Conservation (phyloP, 2,113 vertebrate genomes). For the Cryptomyrus ogoouensis region DNA sequence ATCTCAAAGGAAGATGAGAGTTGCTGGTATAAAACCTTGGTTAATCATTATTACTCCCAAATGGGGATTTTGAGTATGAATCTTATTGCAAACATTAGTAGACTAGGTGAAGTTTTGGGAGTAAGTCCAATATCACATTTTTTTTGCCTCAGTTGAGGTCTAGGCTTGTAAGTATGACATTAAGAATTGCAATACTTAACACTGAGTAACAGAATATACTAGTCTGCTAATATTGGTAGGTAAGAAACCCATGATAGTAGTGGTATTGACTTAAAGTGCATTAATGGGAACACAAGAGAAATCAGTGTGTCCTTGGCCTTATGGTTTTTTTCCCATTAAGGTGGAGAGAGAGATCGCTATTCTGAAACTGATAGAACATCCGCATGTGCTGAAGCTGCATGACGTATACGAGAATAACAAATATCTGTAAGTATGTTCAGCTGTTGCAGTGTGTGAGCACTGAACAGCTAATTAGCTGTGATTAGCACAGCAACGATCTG, state of each 20-base stretch:
- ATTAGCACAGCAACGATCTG: constrained; percentile 18
- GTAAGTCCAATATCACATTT: not conserved
- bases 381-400: constrained; percentile 86
- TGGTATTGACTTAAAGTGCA: not conserved
- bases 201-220: not conserved
- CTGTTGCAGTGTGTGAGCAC: not conserved
- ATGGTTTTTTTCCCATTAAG: constrained; percentile 48
- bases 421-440: constrained; percentile 79
- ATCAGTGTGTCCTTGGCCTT: not conserved
- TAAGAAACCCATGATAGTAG: not conserved
- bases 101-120: not conserved
- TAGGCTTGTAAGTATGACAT: not conserved
- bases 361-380: constrained; percentile 88
- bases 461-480: not conserved
- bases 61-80: not conserved
- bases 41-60: not conserved
- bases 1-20: not conserved
- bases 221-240: not conserved
- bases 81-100: not conserved
- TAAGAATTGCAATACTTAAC: not conserved
- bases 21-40: not conserved
- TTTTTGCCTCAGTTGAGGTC: not conserved
- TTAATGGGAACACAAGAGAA: constrained; percentile 1
- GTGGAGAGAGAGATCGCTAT: constrained; percentile 91
- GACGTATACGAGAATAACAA: constrained; percentile 95